These are phyloP conservation scores for Centropyge bicolor DNA, from an alignment of 2,797 vertebrate species.

Conservation along the genomic window DNA sequence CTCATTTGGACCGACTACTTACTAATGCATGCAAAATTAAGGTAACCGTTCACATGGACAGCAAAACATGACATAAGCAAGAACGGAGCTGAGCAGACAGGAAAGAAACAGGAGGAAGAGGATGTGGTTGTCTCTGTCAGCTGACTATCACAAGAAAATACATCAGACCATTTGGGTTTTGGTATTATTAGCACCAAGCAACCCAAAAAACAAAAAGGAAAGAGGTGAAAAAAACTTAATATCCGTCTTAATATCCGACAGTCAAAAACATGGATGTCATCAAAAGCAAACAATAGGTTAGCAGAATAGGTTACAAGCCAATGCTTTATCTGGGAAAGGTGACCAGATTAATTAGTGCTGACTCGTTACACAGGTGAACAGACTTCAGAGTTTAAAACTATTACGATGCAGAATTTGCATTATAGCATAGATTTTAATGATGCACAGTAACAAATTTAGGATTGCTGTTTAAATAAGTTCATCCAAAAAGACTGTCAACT, in stretches of 20 bases:
- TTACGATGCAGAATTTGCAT: neutral
- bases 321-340: neutral
- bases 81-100: conserved; percentile 43
- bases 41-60: neutral
- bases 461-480: neutral
- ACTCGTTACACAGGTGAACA: neutral
- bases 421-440: neutral
- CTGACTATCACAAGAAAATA: conserved; percentile 61
- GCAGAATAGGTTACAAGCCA: neutral
- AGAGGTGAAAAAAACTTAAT: neutral
- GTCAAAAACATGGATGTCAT: neutral
- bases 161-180: neutral
- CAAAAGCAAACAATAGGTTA: neutral
- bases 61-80: conserved; percentile 26
- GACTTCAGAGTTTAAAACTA: neutral
- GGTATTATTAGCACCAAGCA: neutral
- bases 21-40: neutral
- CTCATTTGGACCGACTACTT: neutral
- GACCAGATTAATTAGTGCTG: neutral
- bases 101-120: conserved; percentile 38
- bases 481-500: neutral
- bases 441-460: neutral
- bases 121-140: conserved; percentile 49
- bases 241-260: neutral
- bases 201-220: neutral